Evolutionary conservation across 2,113 vertebrate species (phyloP), one percentile per base, ranked within the genome.

Genomic region (Lichenostomus cassidix): DNA sequence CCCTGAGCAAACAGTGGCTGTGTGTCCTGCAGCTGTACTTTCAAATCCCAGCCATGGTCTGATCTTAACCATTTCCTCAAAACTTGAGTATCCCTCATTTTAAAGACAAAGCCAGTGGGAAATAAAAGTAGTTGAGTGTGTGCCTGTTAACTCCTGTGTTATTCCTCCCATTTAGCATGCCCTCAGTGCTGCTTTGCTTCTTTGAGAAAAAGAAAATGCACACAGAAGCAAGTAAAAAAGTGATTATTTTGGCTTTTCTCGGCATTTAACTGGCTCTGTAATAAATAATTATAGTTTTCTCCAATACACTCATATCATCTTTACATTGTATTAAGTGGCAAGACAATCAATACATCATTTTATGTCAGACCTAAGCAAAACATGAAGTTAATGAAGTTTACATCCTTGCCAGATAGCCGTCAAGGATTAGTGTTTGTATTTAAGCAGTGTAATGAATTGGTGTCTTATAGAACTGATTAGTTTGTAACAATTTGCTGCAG

Each of bases 311-410:
- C 29, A 2, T 78, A 68, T 46, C n/a, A 67, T 93, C 90, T 93
- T 83, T 91, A 77, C 64, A 52, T 92, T 67, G 71, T 67, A 55
- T 83, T 77, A 91, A 74, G 42, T 12, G 21, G 10, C 4, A 17
- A 80, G 85, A 88, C 56, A 77, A 84, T 91, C 92, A 94, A 64
- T 94, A 92, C 88, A 95, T 93, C 77, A 70, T 93, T 85, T 95
- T 83, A 77, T 91, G 78, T 82, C 83, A 85, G 55, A 81, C 3
- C 4, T 74, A 83, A 90, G 90, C 75, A 93, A 94, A 95, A 90
- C 67, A 85, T 70, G 59, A 59, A 77, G 63, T 77, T 94, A 94
- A 94, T 88, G 76, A 96, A 91, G 70, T 87, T 94, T 87, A 65
- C 49, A 39, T 92, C 74, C 78, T 59, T 93, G 71, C 79, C 50